Evolutionary conservation across 2,888 invertebrate species (phyloP).

Genomic region (Orthosia incerta): DNA sequence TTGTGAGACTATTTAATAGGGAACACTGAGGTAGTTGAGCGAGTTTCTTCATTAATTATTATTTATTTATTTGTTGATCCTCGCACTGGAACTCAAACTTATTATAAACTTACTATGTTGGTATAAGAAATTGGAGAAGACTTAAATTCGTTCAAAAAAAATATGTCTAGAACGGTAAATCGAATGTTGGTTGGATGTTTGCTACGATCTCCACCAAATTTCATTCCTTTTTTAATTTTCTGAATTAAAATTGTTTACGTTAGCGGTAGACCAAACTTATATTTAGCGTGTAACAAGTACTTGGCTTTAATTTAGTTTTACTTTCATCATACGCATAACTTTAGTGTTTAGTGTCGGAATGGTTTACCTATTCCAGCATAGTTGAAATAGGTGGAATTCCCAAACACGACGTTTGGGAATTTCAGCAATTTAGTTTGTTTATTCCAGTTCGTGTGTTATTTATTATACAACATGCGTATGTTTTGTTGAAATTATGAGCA

Average conservation of each 20-base stretch:
- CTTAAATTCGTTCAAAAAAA: no score
- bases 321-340: slow-evolving; percentile 28
- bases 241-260: background rate
- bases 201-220: no score
- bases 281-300: background rate
- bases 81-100: no score
- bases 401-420: slow-evolving; percentile 50
- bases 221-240: background rate
- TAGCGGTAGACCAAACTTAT: background rate
- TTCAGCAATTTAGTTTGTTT: slow-evolving; percentile 40
- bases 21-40: background rate
- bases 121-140: no score
- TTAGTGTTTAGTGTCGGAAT: slow-evolving; percentile 24
- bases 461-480: slow-evolving; percentile 21
- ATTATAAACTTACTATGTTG: no score
- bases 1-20: background rate
- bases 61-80: no score
- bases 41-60: no score
- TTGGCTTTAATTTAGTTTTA: slow-evolving; percentile 10
- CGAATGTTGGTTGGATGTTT: no score
- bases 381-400: slow-evolving; percentile 38
- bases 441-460: slow-evolving; percentile 34
- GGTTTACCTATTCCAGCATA: slow-evolving; percentile 20
- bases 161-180: no score
- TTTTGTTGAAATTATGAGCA: slow-evolving; percentile 23